Percentiles rank a stretch among this genome's conserved stretches.
These are phyloP conservation scores for Diplosoma virens DNA, from an alignment of 23 tunicate species.

Conservation along the genomic window DNA sequence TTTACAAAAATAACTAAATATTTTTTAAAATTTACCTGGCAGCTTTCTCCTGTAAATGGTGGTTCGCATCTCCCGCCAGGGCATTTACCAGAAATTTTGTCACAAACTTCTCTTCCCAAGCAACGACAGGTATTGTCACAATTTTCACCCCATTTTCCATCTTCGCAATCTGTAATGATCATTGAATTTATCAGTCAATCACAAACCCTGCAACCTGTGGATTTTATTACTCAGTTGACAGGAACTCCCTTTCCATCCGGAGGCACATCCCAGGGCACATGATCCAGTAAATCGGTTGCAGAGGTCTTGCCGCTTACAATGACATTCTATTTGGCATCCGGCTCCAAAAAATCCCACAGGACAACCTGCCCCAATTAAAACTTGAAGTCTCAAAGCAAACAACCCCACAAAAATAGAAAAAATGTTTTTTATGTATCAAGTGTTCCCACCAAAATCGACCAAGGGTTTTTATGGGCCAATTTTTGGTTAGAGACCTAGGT, in stretches of 20 bases:
- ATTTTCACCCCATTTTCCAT: conserved; percentile 78
- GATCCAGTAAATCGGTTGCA: conserved; percentile 87
- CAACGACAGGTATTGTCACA: conserved; percentile 69
- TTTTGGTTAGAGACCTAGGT: too few relatives aligned
- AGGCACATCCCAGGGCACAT: conserved; percentile 81
- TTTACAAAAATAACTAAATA: background rate
- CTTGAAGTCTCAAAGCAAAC: too few relatives aligned
- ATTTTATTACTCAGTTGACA: conserved; percentile 66
- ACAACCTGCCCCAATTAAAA: too few relatives aligned
- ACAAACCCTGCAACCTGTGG: background rate
- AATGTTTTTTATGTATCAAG: too few relatives aligned
- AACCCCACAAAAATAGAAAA: too few relatives aligned
- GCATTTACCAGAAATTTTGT: conserved; percentile 59
- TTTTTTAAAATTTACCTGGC: conserved; percentile 78
- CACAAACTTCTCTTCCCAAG: conserved; percentile 41
- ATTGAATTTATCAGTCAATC: background rate
- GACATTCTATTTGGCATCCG: conserved; percentile 70
- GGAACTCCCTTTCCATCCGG: conserved; percentile 86
- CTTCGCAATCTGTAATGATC: conserved; percentile 57
- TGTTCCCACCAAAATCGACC: too few relatives aligned
- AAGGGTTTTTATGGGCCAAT: too few relatives aligned
- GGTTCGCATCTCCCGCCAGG: conserved; percentile 56
- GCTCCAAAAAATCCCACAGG: conserved; percentile 69
- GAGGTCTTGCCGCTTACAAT: conserved; percentile 68
- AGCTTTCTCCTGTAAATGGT: conserved; percentile 82